Evolutionary conservation across 2,888 invertebrate species (phyloP), one percentile per base, ranked within the genome.

Genomic region (Scelioninae gen. 2): DNA sequence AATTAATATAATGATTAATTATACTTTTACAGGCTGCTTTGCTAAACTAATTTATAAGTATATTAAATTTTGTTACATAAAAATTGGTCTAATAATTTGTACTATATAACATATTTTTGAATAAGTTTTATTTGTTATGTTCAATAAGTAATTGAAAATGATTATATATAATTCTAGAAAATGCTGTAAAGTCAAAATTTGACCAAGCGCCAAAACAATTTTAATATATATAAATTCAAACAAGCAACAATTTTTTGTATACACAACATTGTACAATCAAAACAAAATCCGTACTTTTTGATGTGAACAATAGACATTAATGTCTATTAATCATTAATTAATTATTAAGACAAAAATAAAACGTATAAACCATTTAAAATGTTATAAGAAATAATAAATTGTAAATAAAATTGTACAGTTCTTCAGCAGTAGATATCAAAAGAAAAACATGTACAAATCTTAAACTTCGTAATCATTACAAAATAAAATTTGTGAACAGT

Each of bases 161-260:
- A 70, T 61, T 58, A 80, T 79, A 81, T 80, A 55, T 55, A 57
- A 70, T 79, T 65, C 15, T 65, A 18, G 52, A 55, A 65, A 65
- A 67, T 58, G 19, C 25, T 19, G 16, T 81, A 78, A 60, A 77
- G 74, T 75, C 71, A 71, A 46, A 64, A 43, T 53, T 31, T 53
- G 39, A 37, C 35, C 45, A 43, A 25, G 28, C 7, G 25, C 41
- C 37, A 16, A 39, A 19, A 19, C 37, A 67, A 41, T 11, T 22
- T 57, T 10, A 61, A 37, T 57, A 37, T 31, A 22, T 58, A 37
- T 57, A 58, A 55, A 58, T 31, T 64, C 43, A 65, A 72, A 61
- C 41, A 72, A 65, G 58, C 65, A 39, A 60, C 64, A 65, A 48
- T 61, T 46, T 52, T 35, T 64, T 46, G 48, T 69, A 61, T 69